Percentiles rank a stretch among this genome's conserved stretches.
phyloP scores from a whole-genome alignment of 2,888 invertebrate species.

The Pterostichus madidus region DNA sequence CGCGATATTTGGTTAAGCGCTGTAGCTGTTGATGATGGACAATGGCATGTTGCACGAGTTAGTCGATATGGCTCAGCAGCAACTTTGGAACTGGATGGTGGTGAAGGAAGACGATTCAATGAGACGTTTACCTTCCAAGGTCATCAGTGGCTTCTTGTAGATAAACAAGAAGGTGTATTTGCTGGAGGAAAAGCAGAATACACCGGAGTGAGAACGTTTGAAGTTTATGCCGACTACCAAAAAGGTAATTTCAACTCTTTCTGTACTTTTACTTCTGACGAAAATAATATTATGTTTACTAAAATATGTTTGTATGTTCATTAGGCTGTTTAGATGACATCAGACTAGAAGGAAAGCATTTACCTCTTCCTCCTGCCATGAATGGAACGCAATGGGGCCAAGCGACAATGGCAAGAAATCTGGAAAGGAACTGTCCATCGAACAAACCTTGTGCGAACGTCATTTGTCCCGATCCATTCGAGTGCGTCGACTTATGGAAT shows the following conservation, averaged over 20 bases:
- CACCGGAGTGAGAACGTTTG: constrained; percentile 94
- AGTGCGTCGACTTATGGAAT: constrained; percentile 98
- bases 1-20: constrained; percentile 93
- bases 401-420: constrained; percentile 94
- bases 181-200: constrained; percentile 98
- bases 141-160: constrained; percentile 95
- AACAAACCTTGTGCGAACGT: constrained; percentile 97
- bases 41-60: constrained; percentile 97
- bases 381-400: constrained; percentile 98
- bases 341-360: constrained; percentile 94
- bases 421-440: constrained; percentile 95
- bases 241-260: constrained; percentile 82
- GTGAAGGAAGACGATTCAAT: constrained; percentile 95
- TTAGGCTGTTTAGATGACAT: constrained; percentile 90
- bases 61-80: constrained; percentile 96
- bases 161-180: constrained; percentile 96
- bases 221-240: constrained; percentile 96
- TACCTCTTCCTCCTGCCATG: constrained; percentile 96
- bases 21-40: constrained; percentile 95
- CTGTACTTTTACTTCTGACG: too few species aligned
- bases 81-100: constrained; percentile 94
- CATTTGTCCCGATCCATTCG: constrained; percentile 95
- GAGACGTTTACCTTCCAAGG: constrained; percentile 94
- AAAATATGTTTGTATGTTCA: constrained; percentile 52
- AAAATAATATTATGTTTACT: not conserved